phyloP scores from a whole-genome alignment of 1,140 invertebrate species.

The Sesamia nonagrioides region DNA sequence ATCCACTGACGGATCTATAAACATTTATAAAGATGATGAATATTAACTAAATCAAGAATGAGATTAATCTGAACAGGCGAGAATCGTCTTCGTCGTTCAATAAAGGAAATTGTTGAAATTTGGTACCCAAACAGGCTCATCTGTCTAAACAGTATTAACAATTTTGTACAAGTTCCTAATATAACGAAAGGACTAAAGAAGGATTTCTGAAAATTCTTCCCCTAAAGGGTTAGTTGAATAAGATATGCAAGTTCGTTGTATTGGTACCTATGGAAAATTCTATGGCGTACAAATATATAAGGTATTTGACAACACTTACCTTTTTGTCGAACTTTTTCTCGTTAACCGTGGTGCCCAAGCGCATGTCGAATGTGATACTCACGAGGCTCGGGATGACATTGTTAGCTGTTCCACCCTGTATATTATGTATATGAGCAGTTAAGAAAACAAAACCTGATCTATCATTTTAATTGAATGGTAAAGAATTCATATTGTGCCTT shows the following conservation, averaged over 20 bases:
- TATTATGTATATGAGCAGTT: not conserved
- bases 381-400: slow-evolving; percentile 93
- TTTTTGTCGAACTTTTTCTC: slow-evolving; percentile 88
- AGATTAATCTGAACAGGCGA: too few species aligned
- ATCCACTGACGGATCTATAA: slow-evolving; percentile 90
- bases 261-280: too few species aligned
- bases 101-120: too few species aligned
- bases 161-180: too few species aligned
- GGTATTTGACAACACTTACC: slow-evolving; percentile 28
- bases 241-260: too few species aligned
- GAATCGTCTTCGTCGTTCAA: too few species aligned
- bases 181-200: too few species aligned
- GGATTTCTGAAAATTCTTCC: too few species aligned
- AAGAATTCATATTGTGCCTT: not conserved
- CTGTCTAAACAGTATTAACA: too few species aligned
- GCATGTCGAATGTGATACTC: slow-evolving; percentile 92
- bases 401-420: slow-evolving; percentile 61
- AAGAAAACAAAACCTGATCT: not conserved
- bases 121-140: too few species aligned
- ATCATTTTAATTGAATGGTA: not conserved
- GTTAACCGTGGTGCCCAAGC: slow-evolving; percentile 91
- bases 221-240: too few species aligned
- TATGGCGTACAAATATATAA: not conserved
- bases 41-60: too few species aligned
- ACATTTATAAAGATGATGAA: not conserved